phyloP scores from a whole-genome alignment of 37 sponge, comb jelly and placozoan species.

The Aphrocallistes beatrix region DNA sequence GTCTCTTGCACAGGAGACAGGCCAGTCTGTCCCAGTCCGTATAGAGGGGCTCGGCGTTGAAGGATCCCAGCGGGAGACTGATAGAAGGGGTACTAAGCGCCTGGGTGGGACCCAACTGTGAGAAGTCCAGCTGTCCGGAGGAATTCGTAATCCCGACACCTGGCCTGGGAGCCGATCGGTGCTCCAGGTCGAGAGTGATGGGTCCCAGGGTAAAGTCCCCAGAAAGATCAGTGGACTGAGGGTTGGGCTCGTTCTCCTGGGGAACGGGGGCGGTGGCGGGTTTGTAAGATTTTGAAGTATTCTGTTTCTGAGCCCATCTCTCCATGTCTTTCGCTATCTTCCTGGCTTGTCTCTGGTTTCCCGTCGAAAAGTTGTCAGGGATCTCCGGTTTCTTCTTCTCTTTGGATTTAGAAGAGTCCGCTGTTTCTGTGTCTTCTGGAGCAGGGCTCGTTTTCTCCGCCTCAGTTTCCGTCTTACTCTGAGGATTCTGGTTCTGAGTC shows the following conservation, averaged over 20 bases:
- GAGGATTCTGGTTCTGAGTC: conserved; percentile 21
- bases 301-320: conserved; percentile 88
- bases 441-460: neutral
- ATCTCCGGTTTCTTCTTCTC: conserved; percentile 24
- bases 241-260: neutral
- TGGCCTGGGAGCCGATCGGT: neutral
- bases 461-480: conserved; percentile 2
- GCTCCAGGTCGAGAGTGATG: neutral
- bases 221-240: neutral
- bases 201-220: neutral
- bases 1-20: conserved; percentile 92
- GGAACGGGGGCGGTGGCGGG: conserved; percentile 25
- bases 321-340: conserved; percentile 97
- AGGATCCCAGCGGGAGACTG: conserved; percentile 22
- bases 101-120: neutral
- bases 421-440: neutral
- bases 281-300: conserved; percentile 42
- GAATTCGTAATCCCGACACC: neutral
- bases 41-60: conserved; percentile 40
- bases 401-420: neutral
- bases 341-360: conserved; percentile 47
- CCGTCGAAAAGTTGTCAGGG: neutral
- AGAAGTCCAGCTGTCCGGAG: conserved; percentile 10
- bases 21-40: conserved; percentile 75
- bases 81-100: conserved; percentile 18